Evolutionary conservation across 2,113 vertebrate genomes (phyloP).

Genomic region (Chionodraco myersi): DNA sequence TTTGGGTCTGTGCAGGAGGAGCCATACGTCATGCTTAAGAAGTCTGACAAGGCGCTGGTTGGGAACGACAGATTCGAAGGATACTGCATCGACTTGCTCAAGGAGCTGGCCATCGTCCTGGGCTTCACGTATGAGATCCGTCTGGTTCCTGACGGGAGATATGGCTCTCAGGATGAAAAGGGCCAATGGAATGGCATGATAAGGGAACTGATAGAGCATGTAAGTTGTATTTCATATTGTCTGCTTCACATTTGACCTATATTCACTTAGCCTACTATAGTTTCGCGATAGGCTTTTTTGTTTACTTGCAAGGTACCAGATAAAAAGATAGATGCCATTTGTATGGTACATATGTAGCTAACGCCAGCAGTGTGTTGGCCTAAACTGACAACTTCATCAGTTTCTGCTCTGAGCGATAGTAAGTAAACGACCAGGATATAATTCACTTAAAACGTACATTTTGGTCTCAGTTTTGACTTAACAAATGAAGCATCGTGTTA

Average conservation of each 20-base stretch:
- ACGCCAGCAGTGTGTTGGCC: not conserved
- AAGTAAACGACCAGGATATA: not conserved
- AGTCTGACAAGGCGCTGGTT: conserved; percentile 93
- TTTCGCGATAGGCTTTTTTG: too few species aligned
- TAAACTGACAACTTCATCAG: too few species aligned
- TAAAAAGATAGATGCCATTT: not conserved
- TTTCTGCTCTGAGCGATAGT: too few species aligned
- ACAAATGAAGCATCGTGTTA: too few species aligned
- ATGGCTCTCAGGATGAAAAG: conserved; percentile 97
- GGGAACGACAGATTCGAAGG: conserved; percentile 98
- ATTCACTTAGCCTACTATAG: too few species aligned
- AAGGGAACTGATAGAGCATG: conserved; percentile 97
- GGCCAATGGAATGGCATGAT: conserved; percentile 99
- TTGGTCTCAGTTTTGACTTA: too few species aligned
- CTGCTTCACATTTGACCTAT: not conserved
- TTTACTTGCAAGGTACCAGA: not conserved
- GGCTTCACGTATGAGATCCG: conserved; percentile 97
- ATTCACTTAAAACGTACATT: not conserved
- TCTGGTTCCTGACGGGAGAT: conserved; percentile 94
- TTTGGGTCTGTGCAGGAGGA: conserved; percentile 88
- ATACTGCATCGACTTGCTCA: conserved; percentile 97
- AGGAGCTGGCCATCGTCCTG: conserved; percentile 92
- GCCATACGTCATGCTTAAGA: conserved; percentile 98
- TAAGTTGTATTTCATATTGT: conserved; percentile 82
- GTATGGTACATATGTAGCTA: not conserved